Evolutionary conservation across 2,888 invertebrate species (phyloP).

Genomic region (Notocelia uddmanniana): DNA sequence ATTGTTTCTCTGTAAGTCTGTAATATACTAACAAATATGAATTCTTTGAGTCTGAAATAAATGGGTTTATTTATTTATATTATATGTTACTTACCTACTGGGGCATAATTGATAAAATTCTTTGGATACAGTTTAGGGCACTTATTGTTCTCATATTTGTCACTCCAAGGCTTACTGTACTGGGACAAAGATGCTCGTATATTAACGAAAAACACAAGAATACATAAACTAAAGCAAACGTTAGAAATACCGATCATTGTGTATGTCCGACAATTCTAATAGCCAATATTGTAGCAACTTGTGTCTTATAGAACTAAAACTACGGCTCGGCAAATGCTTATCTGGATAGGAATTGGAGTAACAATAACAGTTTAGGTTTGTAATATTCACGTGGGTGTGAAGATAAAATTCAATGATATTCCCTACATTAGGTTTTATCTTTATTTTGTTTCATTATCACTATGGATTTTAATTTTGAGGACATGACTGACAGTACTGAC

Average conservation of each 20-base stretch:
- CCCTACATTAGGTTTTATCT: slow-evolving; percentile 45
- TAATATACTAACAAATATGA: no score
- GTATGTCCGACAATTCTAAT: slow-evolving; percentile 20
- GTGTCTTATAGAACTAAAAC: slow-evolving; percentile 45
- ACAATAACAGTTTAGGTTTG: slow-evolving; percentile 58
- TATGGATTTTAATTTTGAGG: slow-evolving; percentile 41
- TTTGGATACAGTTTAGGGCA: slow-evolving; percentile 85
- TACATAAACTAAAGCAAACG: slow-evolving; percentile 54
- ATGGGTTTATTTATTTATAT: no score
- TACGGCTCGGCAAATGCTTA: slow-evolving; percentile 34
- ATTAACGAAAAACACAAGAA: slow-evolving; percentile 62
- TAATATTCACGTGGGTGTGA: slow-evolving; percentile 63
- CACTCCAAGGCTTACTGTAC: slow-evolving; percentile 78
- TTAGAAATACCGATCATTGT: slow-evolving; percentile 45
- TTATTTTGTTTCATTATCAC: slow-evolving; percentile 45
- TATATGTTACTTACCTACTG: slow-evolving; percentile 78
- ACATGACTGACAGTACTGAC: slow-evolving; percentile 36
- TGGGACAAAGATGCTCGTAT: slow-evolving; percentile 66
- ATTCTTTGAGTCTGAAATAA: no score
- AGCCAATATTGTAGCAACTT: slow-evolving; percentile 43
- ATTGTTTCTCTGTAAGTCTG: no score
- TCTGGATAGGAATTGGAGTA: slow-evolving; percentile 58
- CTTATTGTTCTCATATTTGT: slow-evolving; percentile 80
- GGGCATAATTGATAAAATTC: slow-evolving; percentile 84
- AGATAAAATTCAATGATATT: slow-evolving; percentile 57